Conservation (phyloP, 1,140 invertebrate species). For the Leptonema lineaticorne region DNA sequence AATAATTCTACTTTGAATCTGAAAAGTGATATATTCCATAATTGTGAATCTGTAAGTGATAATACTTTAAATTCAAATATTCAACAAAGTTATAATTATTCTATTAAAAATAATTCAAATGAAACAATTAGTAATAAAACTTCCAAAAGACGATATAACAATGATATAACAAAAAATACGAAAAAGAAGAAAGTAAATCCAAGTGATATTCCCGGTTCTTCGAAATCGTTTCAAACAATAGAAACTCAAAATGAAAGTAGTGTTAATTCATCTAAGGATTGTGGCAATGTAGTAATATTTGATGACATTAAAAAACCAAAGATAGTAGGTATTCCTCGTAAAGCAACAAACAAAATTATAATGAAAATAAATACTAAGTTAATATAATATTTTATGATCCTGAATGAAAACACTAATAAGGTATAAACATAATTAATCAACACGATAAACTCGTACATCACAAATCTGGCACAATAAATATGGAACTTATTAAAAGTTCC, state of each 20-base stretch:
- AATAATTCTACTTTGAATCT: no score
- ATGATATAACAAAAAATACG: not conserved
- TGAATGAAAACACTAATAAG: no score
- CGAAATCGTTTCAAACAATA: not conserved
- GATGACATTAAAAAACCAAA: conserved; percentile 25
- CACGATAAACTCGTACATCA: no score
- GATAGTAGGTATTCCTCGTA: conserved; percentile 22
- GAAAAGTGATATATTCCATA: no score
- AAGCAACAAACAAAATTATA: conserved; percentile 31
- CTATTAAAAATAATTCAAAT: conserved; percentile 77
- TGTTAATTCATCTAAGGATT: not conserved
- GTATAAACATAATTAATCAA: no score
- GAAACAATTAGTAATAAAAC: conserved; percentile 58
- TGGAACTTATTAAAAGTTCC: no score
- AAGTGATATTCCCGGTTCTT: no score
- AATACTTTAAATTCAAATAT: no score
- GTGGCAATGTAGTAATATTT: conserved; percentile 24
- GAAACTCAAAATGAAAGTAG: not conserved
- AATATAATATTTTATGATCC: no score
- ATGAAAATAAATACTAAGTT: conserved; percentile 35
- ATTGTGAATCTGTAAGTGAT: no score
- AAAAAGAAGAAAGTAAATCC: not conserved
- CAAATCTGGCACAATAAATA: no score
- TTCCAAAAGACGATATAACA: not conserved
- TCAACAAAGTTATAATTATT: no score